Percentiles rank a stretch among this genome's conserved stretches.
Conservation (phyloP, 2,888 invertebrate genomes). For the Octodonta nipae region DNA sequence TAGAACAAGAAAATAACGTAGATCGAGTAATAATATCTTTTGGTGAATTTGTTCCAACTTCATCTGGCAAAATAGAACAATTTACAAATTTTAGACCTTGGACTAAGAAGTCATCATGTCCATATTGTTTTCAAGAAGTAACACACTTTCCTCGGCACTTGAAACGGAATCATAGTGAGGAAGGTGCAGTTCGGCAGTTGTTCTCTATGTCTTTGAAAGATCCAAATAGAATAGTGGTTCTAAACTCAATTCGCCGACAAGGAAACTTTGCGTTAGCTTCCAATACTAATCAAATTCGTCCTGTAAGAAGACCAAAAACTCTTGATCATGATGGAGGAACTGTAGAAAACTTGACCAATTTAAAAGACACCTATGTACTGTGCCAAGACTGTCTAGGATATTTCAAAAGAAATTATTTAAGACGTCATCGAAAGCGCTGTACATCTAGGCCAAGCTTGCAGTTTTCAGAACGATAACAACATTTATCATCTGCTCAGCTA, state of each 20-base stretch:
- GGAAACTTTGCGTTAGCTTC: constrained; percentile 8
- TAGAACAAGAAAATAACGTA: too few species aligned
- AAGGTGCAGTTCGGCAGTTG: constrained; percentile 11
- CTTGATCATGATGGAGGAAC: neutral
- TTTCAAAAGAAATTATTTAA: constrained; percentile 8
- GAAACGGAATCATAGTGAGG: constrained; percentile 9
- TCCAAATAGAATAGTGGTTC: constrained; percentile 9
- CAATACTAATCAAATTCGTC: constrained; percentile 2
- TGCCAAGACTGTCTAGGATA: constrained; percentile 8
- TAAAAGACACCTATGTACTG: constrained; percentile 6
- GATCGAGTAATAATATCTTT: too few species aligned
- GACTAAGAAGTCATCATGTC: constrained; percentile 12
- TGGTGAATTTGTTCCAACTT: too few species aligned
- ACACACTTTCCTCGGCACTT: constrained; percentile 13
- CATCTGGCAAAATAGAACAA: constrained; percentile 4
- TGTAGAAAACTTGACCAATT: neutral
- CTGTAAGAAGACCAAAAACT: constrained; percentile 5
- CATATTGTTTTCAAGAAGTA: constrained; percentile 11
- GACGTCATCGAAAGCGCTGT: constrained; percentile 8
- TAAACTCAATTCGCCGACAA: constrained; percentile 8
- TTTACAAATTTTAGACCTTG: constrained; percentile 5
- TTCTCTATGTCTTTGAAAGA: constrained; percentile 5
- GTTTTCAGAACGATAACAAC: neutral
- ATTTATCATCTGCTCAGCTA: constrained; percentile 3
- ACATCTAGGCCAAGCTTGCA: neutral